These are phyloP conservation scores for Drosophila suzukii DNA, from an alignment of 1,140 invertebrate genomes.

Conservation along the genomic window DNA sequence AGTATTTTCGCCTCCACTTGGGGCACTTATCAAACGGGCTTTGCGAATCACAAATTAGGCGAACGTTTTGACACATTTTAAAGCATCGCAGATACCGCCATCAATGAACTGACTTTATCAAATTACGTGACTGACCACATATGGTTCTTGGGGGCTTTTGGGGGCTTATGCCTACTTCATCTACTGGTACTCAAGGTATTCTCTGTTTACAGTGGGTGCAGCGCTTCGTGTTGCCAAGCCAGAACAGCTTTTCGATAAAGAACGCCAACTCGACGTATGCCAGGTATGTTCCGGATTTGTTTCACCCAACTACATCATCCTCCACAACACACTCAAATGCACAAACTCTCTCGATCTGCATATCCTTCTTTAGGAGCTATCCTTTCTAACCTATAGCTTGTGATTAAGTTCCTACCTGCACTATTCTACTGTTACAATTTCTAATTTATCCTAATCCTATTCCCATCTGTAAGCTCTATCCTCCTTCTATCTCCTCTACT, in stretches of 20 bases:
- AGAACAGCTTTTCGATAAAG: slow-evolving; percentile 81
- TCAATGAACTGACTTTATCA: slow-evolving; percentile 50
- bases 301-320: slow-evolving; percentile 18
- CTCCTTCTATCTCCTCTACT: slow-evolving; percentile 21
- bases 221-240: slow-evolving; percentile 79
- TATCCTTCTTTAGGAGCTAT: slow-evolving; percentile 11
- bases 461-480: slow-evolving; percentile 16
- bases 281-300: slow-evolving; percentile 71
- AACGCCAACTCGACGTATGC: slow-evolving; percentile 82
- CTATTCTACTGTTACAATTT: slow-evolving; percentile 11
- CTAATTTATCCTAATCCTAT: slow-evolving; percentile 11
- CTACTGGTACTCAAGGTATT: slow-evolving; percentile 45
- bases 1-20: slow-evolving; percentile 36
- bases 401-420: slow-evolving; percentile 38
- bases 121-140: slow-evolving; percentile 61
- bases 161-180: slow-evolving; percentile 27
- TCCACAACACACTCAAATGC: slow-evolving; percentile 23
- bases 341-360: slow-evolving; percentile 41
- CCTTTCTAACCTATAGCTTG: slow-evolving; percentile 31
- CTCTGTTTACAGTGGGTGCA: slow-evolving; percentile 78
- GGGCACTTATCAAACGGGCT: slow-evolving; percentile 27
- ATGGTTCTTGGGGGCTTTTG: slow-evolving; percentile 41
- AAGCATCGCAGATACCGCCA: slow-evolving; percentile 28
- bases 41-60: slow-evolving; percentile 57
- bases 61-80: slow-evolving; percentile 28